Base-by-base conservation (phyloP, 2,888 invertebrate genomes). In the Pimpla rufipes region DNA sequence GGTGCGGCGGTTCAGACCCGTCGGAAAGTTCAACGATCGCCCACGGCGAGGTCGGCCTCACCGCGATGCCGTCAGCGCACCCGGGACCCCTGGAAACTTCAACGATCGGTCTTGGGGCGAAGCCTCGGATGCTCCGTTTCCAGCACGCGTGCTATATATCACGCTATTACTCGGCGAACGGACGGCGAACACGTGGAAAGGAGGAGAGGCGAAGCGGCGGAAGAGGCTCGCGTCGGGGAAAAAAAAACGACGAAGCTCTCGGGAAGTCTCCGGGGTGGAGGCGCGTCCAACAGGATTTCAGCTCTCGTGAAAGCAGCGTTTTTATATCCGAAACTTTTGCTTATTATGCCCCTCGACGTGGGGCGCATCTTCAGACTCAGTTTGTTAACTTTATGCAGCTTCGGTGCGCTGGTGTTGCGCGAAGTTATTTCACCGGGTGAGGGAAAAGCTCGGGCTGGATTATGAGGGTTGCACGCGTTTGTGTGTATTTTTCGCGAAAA, bases 11-110 rank as follows among this genome's bases (percentile, higher is more conserved):
- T 52, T 62, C 3, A 5, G 5, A 80, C 76, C 74, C 74, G 62
- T 70, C 78, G 86, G 88, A 88, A 88, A 88, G 87, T 88, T 88
- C 88, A 88, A 88, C 86, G 88, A 88, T 86, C 84, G 87, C 82
- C 81, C 77, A 83, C 66, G 83, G 83, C 84, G 86, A 84, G 85
- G 84, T 86, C 84, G 82, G 76, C 79, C 79, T 82, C 79, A 68
- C 76, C 83, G 74, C 50, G 52, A 74, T 76, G 66, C 74, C 70
- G 73, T n/a, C 42, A 55, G 29, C 71, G 62, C 77, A 11, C 64
- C 55, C 70, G 70, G 74, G 71, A 76, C 47, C 59, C 68, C 77
- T 67, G 88, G 89, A 86, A 90, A 89, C 83, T 90, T 90, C 88
- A 90, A 90, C 85, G 89, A 88, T 87, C 84, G 84, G 75, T 83